Conservation (phyloP, 1,140 invertebrate genomes). For the Stratiolaelaps scimitus region DNA sequence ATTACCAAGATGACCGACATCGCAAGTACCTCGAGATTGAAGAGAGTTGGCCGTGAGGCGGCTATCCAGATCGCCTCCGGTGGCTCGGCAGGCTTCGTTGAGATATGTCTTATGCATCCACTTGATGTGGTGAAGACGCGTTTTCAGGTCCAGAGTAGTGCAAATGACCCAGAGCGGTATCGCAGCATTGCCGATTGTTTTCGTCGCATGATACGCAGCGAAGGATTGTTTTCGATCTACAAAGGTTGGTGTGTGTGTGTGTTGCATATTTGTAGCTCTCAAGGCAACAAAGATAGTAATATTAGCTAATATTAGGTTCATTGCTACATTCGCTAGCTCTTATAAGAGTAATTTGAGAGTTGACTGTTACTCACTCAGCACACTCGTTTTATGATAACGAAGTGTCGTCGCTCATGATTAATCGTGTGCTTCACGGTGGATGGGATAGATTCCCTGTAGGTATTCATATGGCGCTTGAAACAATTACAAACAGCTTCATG, state of each 20-base stretch:
- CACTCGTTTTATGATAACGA: too few species aligned
- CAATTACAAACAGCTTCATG: too few species aligned
- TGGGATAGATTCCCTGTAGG: too few species aligned
- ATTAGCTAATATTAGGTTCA: too few species aligned
- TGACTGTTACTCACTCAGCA: too few species aligned
- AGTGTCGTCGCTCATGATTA: too few species aligned
- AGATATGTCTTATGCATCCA: conserved; percentile 90
- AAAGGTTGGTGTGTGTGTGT: conserved; percentile 32
- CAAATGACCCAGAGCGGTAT: conserved; percentile 53
- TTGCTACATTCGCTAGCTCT: too few species aligned
- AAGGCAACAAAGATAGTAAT: too few species aligned
- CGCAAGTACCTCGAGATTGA: conserved; percentile 1
- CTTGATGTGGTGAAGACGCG: conserved; percentile 81
- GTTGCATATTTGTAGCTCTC: too few species aligned
- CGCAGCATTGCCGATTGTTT: conserved; percentile 71
- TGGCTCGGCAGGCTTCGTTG: conserved; percentile 78
- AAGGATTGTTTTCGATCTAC: conserved; percentile 49
- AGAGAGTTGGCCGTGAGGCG: conserved; percentile 43
- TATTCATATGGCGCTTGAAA: too few species aligned
- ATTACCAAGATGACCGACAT: not conserved
- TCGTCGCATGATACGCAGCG: conserved; percentile 67
- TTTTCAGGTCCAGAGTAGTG: conserved; percentile 60
- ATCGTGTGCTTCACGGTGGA: too few species aligned
- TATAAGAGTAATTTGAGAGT: too few species aligned
- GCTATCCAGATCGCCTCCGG: conserved; percentile 71